Base-by-base conservation (phyloP, 2,888 invertebrate species). In the Hipparchia semele region DNA sequence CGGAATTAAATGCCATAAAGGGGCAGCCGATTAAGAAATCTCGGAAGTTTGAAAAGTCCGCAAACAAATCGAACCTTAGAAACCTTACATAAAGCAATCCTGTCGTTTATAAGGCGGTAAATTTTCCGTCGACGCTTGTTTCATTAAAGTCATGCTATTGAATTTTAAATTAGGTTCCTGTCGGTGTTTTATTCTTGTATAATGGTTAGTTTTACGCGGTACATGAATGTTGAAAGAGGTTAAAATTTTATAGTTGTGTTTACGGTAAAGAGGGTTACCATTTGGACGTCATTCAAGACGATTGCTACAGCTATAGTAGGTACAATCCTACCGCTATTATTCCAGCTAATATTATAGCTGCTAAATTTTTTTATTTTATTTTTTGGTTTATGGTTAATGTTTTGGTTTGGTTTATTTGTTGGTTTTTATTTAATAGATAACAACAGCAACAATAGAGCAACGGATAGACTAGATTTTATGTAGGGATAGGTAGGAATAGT, bases 81-180 rank as follows among this genome's bases (percentile, higher is more conserved):
- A 62, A 70, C 13, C 66, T 68, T 23, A 64, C 56, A 64, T 49
- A 49, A 70, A 69, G 62, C 58, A 46, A 56, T 46, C 23, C 62
- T 13, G 33, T 61, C 61, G 53, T 49, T 60, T 59, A 68, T 39
- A 69, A 51, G 61, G 61, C n/a, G 59, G 9, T 10, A 53, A 51
- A 61, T 69, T 61, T 53, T 46, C 60, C 23, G 45, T 33, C 69
- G 45, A 23, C 69, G 69, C 51, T 54, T 71, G 71, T 68, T 71
- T 71, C 73, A 62, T 72, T 68, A 68, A 54, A 68, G 54, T 68
- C 68, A 64, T 68, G 64, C 68, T 71, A 68, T 74, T 74, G 74
- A 68, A 74, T 74, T 71, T 74, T 65, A 74, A 71, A 74, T 71
- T 64, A 71, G 71, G 59, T 71, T 68, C 68, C 60, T 71, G 58